Evolutionary conservation across 2,113 vertebrate species (phyloP).

Genomic region (Piprites chloris): DNA sequence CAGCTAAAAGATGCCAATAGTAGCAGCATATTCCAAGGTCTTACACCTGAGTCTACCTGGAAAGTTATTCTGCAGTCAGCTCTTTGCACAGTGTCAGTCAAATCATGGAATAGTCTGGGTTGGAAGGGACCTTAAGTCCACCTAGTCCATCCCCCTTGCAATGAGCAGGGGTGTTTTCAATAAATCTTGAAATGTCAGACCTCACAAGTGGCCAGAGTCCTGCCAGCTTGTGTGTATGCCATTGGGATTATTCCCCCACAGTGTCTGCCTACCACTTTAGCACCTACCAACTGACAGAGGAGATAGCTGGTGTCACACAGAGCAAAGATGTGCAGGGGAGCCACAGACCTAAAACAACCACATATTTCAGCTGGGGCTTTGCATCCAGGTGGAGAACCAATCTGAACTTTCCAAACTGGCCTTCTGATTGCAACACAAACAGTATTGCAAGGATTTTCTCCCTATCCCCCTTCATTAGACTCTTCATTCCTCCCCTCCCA

Average conservation of each 20-base stretch:
- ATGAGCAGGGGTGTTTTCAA: background rate
- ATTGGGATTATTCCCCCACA: background rate
- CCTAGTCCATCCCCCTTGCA: background rate
- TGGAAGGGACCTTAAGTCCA: background rate
- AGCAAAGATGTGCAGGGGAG: background rate
- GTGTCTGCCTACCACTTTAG: background rate
- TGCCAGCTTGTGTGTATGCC: background rate
- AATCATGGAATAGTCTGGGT: too few species aligned
- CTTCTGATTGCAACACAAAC: background rate
- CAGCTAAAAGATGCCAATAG: background rate
- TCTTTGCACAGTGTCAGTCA: background rate
- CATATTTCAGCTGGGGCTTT: fast-evolving
- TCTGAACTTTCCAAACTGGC: background rate
- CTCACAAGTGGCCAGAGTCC: background rate
- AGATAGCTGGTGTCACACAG: background rate
- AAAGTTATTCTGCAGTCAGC: background rate
- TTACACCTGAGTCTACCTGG: background rate
- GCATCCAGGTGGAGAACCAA: background rate
- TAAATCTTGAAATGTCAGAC: background rate
- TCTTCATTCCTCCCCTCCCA: background rate
- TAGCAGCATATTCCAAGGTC: background rate
- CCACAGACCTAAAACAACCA: background rate
- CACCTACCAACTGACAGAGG: background rate
- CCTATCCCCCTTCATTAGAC: background rate
- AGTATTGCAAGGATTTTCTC: background rate